Percentiles rank a stretch among this genome's conserved stretches.
These are phyloP conservation scores for Flexamia atlantica DNA, from an alignment of 2,888 invertebrate genomes.

Conservation along the genomic window DNA sequence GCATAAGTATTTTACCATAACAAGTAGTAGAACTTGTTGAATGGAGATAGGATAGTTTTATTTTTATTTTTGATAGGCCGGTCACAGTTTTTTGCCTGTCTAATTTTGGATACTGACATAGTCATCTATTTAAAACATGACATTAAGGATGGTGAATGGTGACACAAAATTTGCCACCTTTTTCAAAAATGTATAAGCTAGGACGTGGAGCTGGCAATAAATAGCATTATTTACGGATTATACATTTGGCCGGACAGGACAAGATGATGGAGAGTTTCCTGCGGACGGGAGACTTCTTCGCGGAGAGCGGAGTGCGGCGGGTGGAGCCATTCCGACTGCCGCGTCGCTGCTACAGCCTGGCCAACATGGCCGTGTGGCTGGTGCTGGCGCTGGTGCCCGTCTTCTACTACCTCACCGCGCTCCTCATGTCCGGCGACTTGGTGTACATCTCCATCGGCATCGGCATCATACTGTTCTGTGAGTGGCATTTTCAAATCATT, in stretches of 20 bases:
- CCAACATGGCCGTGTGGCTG: slow-evolving; percentile 87
- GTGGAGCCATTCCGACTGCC: slow-evolving; percentile 79
- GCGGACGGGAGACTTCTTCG: slow-evolving; percentile 88
- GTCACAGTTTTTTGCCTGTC: too few relatives aligned
- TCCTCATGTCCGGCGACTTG: slow-evolving; percentile 85
- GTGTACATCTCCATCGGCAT: slow-evolving; percentile 83
- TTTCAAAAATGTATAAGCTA: too few relatives aligned
- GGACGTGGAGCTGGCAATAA: too few relatives aligned
- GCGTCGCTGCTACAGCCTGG: slow-evolving; percentile 81
- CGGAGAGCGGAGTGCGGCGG: slow-evolving; percentile 84
- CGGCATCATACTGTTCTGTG: slow-evolving; percentile 86
- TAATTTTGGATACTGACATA: too few relatives aligned
- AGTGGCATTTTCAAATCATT: slow-evolving; percentile 76
- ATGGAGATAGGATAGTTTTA: too few relatives aligned
- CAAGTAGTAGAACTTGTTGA: too few relatives aligned
- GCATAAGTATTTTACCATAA: too few relatives aligned
- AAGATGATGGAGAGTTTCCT: slow-evolving; percentile 85
- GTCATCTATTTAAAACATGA: too few relatives aligned
- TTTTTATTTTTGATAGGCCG: too few relatives aligned
- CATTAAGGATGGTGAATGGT: too few relatives aligned
- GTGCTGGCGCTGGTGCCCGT: slow-evolving; percentile 83
- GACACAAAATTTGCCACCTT: too few relatives aligned
- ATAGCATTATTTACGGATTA: not conserved
- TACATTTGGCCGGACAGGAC: slow-evolving; percentile 77
- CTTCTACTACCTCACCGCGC: slow-evolving; percentile 82